Evolutionary conservation across 2,797 vertebrate genomes (phyloP).

Genomic region (Rhinophrynus dorsalis): DNA sequence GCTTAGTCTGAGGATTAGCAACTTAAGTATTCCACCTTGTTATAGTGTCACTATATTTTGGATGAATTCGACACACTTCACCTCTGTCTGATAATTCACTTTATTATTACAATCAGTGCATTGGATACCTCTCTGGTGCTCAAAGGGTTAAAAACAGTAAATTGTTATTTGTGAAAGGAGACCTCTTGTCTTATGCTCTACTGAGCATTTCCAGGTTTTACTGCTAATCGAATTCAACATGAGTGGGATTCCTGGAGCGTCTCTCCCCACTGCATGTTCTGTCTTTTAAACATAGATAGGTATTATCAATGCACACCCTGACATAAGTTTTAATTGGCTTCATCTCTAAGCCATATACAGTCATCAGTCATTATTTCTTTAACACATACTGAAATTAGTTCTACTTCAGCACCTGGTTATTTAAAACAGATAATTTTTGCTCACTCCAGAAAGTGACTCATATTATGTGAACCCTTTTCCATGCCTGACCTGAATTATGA

Average conservation of each 20-base stretch:
- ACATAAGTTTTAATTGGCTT: slow-evolving; percentile 8
- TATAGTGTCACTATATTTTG: no score
- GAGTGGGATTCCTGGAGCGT: no score
- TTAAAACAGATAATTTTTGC: not conserved
- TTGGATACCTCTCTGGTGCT: no score
- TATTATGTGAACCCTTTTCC: not conserved
- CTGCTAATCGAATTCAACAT: no score
- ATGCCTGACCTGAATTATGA: not conserved
- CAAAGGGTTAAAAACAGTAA: no score
- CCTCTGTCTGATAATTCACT: no score
- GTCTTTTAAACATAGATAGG: not conserved
- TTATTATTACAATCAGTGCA: no score
- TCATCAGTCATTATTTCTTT: not conserved
- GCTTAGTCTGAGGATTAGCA: no score
- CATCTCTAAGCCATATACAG: not conserved
- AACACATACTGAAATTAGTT: not conserved
- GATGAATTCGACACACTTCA: no score
- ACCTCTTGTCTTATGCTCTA: no score
- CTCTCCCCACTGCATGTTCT: not conserved
- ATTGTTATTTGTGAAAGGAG: no score
- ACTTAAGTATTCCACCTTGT: no score
- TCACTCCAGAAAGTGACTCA: not conserved
- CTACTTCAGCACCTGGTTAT: not conserved
- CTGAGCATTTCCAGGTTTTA: not conserved
- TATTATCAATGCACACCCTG: not conserved